Evolutionary conservation across 2,797 vertebrate species (phyloP).

Genomic region (Sebastes steindachneri): DNA sequence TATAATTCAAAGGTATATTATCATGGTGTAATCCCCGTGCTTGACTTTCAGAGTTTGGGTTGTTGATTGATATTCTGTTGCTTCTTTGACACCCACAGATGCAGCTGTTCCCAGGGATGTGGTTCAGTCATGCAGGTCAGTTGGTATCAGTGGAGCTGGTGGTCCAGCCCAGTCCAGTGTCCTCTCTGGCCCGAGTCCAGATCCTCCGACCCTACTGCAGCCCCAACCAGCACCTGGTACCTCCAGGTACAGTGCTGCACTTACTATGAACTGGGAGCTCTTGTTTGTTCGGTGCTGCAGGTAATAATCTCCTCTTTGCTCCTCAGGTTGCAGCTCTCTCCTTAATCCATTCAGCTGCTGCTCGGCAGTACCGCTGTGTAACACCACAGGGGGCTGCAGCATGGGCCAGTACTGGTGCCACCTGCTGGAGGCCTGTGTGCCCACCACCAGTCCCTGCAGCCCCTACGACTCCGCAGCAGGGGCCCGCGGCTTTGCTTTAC

Average conservation of each 20-base stretch:
- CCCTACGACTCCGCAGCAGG: conserved; percentile 64
- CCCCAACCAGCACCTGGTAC: conserved; percentile 81
- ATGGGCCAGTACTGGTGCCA: conserved; percentile 85
- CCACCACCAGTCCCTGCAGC: conserved; percentile 79
- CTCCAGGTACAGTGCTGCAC: conserved; percentile 75
- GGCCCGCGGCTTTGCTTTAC: conserved; percentile 62
- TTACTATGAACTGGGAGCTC: not conserved
- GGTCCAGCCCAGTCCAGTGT: conserved; percentile 66
- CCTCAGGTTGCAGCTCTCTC: conserved; percentile 80
- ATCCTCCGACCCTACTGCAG: conserved; percentile 85
- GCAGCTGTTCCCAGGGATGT: conserved; percentile 87
- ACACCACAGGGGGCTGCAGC: conserved; percentile 84
- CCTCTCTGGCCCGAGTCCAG: conserved; percentile 77
- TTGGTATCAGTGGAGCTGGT: conserved; percentile 80
- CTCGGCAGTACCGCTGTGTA: conserved; percentile 77
- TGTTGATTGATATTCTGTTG: not conserved
- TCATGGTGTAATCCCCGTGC: too few relatives aligned
- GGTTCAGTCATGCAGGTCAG: conserved; percentile 85
- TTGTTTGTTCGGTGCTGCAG: not conserved
- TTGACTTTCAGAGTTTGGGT: not conserved
- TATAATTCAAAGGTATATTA: not conserved
- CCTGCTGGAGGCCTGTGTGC: conserved; percentile 81
- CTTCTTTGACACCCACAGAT: conserved; percentile 64
- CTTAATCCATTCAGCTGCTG: conserved; percentile 85
- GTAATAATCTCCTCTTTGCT: not conserved